A percentile compares a stretch with the other conserved stretches of the same genome.
Conservation (phyloP, 2,113 vertebrate genomes). For the Circaetus gallicus region DNA sequence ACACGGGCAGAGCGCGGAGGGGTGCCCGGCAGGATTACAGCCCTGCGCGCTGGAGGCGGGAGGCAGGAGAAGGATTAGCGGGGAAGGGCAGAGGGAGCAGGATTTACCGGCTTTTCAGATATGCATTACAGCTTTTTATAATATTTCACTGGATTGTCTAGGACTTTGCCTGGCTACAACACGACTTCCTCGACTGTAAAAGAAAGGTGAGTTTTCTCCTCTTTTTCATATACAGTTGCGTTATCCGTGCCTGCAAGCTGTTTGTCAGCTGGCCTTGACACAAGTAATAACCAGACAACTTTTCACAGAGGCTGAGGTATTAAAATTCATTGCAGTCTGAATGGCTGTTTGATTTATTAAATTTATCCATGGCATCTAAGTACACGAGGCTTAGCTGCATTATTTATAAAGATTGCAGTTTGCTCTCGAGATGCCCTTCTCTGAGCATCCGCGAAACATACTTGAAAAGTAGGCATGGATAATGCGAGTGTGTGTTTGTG, state of each 20-base stretch:
- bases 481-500: not conserved
- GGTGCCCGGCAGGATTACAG: not conserved
- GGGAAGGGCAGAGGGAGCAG: conserved; percentile 5
- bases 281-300: not conserved
- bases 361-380: not conserved
- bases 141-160: not conserved
- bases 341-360: not conserved
- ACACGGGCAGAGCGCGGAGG: not conserved
- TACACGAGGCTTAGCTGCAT: not conserved
- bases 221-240: not conserved
- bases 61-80: not conserved
- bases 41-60: not conserved
- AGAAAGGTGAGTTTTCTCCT: conserved; percentile 2
- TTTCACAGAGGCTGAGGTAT: not conserved
- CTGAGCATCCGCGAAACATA: not conserved
- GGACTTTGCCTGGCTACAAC: not conserved
- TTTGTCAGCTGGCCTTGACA: not conserved
- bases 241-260: not conserved
- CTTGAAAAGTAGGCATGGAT: not conserved
- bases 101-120: not conserved
- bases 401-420: not conserved
- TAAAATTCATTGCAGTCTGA: not conserved
- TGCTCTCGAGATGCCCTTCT: not conserved
- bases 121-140: not conserved
- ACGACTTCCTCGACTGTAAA: not conserved